Percentiles rank a stretch among this genome's conserved stretches.
Conservation (phyloP, 2,113 vertebrate genomes). For the Tonatia bakeri region DNA sequence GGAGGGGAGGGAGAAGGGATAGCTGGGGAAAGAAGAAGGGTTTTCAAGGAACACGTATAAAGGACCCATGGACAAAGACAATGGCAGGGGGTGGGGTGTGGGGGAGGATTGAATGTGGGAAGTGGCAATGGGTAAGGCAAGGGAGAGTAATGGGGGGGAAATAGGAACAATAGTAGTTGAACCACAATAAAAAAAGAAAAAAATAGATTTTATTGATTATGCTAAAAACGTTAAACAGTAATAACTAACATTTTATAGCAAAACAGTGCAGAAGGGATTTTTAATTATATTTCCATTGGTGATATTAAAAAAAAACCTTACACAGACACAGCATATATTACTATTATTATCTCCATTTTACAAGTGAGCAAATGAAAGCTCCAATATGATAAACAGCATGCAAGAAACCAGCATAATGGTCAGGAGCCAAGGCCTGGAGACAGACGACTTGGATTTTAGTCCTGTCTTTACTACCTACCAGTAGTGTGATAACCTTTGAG, state of each 20-base stretch:
- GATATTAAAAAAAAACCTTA: background rate
- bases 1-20: too few relatives aligned
- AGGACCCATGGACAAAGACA: too few relatives aligned
- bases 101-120: too few relatives aligned
- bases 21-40: too few relatives aligned
- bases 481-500: fast-evolving
- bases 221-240: background rate
- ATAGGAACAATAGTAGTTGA: too few relatives aligned
- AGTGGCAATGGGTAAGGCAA: too few relatives aligned
- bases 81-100: too few relatives aligned
- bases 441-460: too few relatives aligned
- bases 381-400: background rate
- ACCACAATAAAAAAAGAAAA: too few relatives aligned
- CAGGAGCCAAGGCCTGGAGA: background rate
- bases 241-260: background rate
- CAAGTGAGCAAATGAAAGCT: background rate
- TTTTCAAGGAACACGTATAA: too few relatives aligned
- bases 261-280: background rate
- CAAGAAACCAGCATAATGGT: background rate
- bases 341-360: background rate
- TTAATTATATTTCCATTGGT: background rate
- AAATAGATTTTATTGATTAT: too few relatives aligned
- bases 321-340: background rate
- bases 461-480: background rate
- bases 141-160: too few relatives aligned